Evolutionary conservation across 2,888 invertebrate species (phyloP), one percentile per base, ranked within the genome.

Genomic region (Heliconius aoede): DNA sequence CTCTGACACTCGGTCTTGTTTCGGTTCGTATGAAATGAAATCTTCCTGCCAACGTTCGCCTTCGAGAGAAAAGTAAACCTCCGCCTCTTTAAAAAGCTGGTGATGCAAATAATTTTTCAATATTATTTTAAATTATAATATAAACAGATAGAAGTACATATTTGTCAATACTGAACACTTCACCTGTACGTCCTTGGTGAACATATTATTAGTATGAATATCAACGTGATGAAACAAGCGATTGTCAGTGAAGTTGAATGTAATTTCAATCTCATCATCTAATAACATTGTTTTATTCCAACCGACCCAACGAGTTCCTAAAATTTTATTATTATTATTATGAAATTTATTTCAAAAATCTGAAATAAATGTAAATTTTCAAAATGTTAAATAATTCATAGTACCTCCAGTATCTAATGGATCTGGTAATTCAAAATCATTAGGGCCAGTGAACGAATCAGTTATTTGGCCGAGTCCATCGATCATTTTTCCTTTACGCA

Each of bases 401-500:
- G 36, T 28, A 95, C 96, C 96, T 87, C 94, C 93, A 72, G 95
- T 95, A 82, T 95, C 96, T 55, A 93, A 91, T 85, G 92, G 95
- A 82, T 94, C 95, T 80, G 92, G 95, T 85, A 94, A 93, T 86
- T 95, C 96, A 88, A 96, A 96, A 84, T 96, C 96, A 82, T 95
- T 95, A 46, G 96, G 96, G 21, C 96, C 97, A 74, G 95, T 92
- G 65, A 96, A 91, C 0, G 97, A 97, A 88, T 98, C 98, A 9
- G 96, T 96, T 83, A 98, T 95, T 89, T 98, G 98, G 24, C 98
- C 98, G 13, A 98, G 94, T 5, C 98, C 98, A 62, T 96, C 95
- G 72, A 92, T 89, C 89, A 96, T 94, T 73, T 91, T 89, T 13
- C 93, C 93, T 1, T 95, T 95, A 61, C 95, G 95, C 40, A 95